Evolutionary conservation across 2,888 invertebrate species (phyloP).

Genomic region (Autographa pulchrina): DNA sequence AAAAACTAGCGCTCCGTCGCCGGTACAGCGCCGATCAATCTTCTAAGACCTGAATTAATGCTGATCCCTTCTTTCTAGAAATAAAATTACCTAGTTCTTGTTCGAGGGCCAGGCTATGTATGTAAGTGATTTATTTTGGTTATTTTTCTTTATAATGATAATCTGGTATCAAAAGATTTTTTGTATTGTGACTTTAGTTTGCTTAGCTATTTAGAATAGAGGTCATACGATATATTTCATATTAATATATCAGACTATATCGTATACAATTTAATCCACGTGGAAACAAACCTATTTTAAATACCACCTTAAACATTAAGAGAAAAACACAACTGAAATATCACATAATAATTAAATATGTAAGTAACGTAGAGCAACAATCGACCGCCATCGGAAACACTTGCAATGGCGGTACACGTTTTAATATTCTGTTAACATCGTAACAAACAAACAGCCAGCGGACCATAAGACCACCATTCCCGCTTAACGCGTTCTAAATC

Average conservation of each 20-base stretch:
- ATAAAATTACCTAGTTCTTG: conserved; percentile 49
- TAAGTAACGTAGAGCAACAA: neutral
- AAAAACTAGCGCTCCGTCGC: conserved; percentile 46
- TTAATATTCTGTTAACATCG: conserved; percentile 29
- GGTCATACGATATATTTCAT: neutral
- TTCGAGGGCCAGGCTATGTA: conserved; percentile 33
- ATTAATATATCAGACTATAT: neutral
- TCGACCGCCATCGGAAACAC: neutral
- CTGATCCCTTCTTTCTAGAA: conserved; percentile 47
- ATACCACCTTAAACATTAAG: too few relatives aligned
- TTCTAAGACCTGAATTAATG: conserved; percentile 50
- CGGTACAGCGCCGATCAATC: conserved; percentile 53
- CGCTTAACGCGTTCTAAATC: conserved; percentile 53
- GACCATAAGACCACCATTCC: conserved; percentile 34
- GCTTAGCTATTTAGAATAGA: neutral
- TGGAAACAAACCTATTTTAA: too few relatives aligned
- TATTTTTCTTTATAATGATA: conserved; percentile 10
- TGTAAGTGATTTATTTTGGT: conserved; percentile 33
- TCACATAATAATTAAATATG: neutral
- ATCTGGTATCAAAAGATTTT: neutral
- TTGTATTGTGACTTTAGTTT: neutral
- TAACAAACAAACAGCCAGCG: conserved; percentile 24
- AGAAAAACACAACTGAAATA: neutral
- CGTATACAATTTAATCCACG: too few relatives aligned
- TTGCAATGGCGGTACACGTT: neutral